These are phyloP conservation scores for Bambusicola thoracicus DNA, from an alignment of 2,113 vertebrate species.

Conservation along the genomic window DNA sequence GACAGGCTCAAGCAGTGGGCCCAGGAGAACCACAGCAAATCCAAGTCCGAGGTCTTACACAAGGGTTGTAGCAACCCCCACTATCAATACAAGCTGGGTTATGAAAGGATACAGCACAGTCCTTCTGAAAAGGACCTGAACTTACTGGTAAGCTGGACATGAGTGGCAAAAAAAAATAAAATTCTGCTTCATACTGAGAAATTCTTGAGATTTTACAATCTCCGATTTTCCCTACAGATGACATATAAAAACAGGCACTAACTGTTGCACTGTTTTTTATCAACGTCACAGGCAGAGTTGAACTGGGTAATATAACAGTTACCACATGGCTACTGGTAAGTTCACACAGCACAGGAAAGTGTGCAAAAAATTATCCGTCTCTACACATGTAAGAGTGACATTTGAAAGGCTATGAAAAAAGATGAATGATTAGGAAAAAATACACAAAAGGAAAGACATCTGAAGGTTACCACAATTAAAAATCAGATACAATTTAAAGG, in stretches of 20 bases:
- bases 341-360: background rate
- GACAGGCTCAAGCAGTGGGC: no score
- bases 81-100: no score
- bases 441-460: background rate
- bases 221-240: background rate
- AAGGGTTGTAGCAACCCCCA: no score
- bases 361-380: background rate
- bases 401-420: background rate
- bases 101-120: no score
- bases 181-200: background rate
- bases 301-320: background rate
- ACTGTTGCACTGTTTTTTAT: background rate
- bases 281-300: background rate
- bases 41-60: no score
- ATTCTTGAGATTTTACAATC: background rate
- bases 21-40: no score
- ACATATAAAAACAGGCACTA: background rate
- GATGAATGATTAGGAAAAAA: background rate
- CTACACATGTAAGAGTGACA: background rate
- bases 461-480: background rate
- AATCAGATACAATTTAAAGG: background rate
- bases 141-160: no score
- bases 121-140: no score
- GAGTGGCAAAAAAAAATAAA: slow-evolving; percentile 43
- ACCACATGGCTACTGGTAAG: background rate